A percentile compares a stretch with the other conserved stretches of the same genome.
These are phyloP conservation scores for Psittacula derbiana DNA, from an alignment of 2,797 vertebrate species.

Conservation along the genomic window DNA sequence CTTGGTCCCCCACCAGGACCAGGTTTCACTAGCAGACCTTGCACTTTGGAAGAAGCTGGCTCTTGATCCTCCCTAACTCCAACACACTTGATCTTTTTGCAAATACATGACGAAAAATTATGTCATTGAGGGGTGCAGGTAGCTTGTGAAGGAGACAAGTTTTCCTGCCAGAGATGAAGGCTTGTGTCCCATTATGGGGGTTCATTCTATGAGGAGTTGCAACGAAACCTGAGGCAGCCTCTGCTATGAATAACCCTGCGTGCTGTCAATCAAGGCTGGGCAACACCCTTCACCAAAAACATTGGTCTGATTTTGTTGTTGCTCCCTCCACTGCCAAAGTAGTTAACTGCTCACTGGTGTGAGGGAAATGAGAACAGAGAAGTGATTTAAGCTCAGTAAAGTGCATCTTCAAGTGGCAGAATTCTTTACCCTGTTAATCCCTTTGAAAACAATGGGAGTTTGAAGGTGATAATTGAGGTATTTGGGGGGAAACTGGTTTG, in stretches of 20 bases:
- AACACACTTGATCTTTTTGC: background rate
- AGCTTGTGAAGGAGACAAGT: background rate
- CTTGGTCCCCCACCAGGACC: background rate
- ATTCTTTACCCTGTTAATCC: background rate
- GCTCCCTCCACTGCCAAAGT: background rate
- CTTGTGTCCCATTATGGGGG: background rate
- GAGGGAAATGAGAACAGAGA: background rate
- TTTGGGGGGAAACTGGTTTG: background rate
- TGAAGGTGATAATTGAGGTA: background rate
- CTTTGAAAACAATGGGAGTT: background rate
- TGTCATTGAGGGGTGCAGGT: background rate
- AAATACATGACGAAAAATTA: background rate
- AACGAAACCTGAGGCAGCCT: background rate
- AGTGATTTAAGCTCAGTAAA: background rate
- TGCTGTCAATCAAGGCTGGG: background rate
- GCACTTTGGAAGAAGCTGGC: background rate
- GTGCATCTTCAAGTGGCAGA: background rate
- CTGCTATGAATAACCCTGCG: background rate
- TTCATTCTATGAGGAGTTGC: background rate
- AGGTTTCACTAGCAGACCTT: background rate
- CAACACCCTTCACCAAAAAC: background rate
- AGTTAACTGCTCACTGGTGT: background rate
- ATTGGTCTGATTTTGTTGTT: background rate
- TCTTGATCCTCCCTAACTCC: background rate
- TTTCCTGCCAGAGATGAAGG: accelerated